These are phyloP conservation scores for Tichodroma muraria DNA, from an alignment of 2,113 vertebrate genomes.

Conservation along the genomic window DNA sequence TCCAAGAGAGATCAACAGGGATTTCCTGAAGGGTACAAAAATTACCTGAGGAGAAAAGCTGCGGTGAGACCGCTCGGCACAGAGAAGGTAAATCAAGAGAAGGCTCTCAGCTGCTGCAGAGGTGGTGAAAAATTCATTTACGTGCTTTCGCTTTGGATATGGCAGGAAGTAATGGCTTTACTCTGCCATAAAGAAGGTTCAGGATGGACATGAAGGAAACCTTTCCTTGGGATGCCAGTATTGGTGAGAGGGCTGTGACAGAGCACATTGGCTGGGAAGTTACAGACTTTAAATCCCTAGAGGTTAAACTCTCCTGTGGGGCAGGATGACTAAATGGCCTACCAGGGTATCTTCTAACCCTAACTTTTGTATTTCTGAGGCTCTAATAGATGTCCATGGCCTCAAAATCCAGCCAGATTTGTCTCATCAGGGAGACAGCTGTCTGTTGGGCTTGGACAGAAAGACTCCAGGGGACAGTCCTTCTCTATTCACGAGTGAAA, in stretches of 20 bases:
- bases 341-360: not conserved
- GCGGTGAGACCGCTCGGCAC: not conserved
- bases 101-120: not conserved
- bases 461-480: not conserved
- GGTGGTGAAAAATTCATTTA: fast-evolving
- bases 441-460: not conserved
- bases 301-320: not conserved
- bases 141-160: no score
- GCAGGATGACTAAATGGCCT: not conserved
- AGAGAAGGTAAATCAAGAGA: not conserved
- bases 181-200: not conserved
- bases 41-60: not conserved
- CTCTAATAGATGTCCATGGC: not conserved
- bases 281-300: not conserved
- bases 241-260: not conserved
- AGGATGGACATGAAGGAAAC: not conserved
- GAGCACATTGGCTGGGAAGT: not conserved
- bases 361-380: not conserved
- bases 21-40: not conserved
- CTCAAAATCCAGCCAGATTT: not conserved
- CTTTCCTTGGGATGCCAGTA: not conserved
- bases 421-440: not conserved
- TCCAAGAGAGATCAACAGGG: not conserved
- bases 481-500: not conserved
- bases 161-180: not conserved